Evolutionary conservation across 2,113 vertebrate genomes (phyloP).

Genomic region (Dicentrarchus labrax): DNA sequence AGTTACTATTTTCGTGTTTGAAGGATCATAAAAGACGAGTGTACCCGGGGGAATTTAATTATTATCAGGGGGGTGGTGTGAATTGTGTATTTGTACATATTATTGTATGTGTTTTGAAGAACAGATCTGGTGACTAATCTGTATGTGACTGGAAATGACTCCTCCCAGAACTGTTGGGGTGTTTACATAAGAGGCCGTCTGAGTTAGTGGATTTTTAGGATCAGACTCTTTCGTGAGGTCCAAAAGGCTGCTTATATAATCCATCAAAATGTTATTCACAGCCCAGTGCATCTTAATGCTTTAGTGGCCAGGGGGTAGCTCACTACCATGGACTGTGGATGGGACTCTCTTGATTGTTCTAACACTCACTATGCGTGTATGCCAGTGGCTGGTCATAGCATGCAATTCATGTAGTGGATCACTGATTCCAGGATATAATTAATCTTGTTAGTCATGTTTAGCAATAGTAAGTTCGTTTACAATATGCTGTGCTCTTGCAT

Average conservation of each 20-base stretch:
- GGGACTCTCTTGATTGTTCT: not conserved
- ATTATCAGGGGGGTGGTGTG: not conserved
- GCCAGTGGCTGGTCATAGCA: not conserved
- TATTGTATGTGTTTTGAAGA: constrained; percentile 28
- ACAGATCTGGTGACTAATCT: constrained; percentile 43
- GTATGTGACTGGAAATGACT: not conserved
- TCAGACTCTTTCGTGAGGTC: constrained; percentile 36
- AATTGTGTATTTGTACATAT: not conserved
- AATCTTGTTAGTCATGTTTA: constrained; percentile 1
- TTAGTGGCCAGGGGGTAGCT: constrained; percentile 14
- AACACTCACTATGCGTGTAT: not conserved
- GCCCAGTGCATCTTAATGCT: constrained; percentile 50
- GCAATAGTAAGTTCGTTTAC: not conserved
- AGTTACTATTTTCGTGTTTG: constrained; percentile 4
- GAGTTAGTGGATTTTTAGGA: constrained; percentile 46
- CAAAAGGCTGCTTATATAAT: constrained; percentile 66
- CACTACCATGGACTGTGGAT: not conserved
- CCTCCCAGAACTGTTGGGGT: not conserved
- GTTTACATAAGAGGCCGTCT: constrained; percentile 56
- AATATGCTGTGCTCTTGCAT: not conserved
- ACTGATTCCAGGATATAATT: not conserved
- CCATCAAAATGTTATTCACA: constrained; percentile 60
- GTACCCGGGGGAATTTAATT: not conserved
- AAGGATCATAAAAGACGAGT: not conserved
- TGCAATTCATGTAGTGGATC: not conserved